Conservation (phyloP, 1,140 invertebrate species). For the Tetramorium simillimum region DNA sequence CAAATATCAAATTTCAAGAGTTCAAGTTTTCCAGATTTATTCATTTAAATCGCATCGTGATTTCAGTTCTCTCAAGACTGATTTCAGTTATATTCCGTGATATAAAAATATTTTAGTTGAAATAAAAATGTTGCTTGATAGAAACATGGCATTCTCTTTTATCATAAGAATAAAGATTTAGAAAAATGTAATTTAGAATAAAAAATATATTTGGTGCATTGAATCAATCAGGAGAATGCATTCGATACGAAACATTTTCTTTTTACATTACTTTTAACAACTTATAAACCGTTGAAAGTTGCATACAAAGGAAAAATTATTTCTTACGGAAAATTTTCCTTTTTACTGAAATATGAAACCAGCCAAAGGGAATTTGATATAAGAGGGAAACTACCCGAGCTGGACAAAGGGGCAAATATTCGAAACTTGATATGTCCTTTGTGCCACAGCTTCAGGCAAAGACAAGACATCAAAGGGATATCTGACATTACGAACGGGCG, state of each 20-base stretch:
- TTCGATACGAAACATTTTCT: not conserved
- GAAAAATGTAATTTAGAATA: constrained; percentile 14
- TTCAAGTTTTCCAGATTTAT: not conserved
- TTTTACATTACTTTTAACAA: constrained; percentile 12
- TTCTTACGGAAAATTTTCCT: constrained; percentile 43
- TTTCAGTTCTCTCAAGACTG: not conserved
- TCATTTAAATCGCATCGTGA: not conserved
- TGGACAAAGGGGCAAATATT: constrained; percentile 53
- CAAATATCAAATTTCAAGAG: too few species aligned
- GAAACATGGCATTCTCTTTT: constrained; percentile 5
- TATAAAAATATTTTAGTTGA: not conserved
- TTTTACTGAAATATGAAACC: constrained; percentile 34
- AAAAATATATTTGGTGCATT: not conserved
- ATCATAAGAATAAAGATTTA: not conserved
- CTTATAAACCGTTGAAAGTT: constrained; percentile 21
- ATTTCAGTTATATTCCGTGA: not conserved
- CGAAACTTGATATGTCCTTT: constrained; percentile 49
- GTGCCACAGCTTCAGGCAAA: constrained; percentile 31
- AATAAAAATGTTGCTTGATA: not conserved
- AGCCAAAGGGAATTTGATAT: constrained; percentile 49
- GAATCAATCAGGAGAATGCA: not conserved
- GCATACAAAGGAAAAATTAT: constrained; percentile 36
- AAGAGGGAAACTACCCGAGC: constrained; percentile 34
- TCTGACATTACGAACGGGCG: constrained; percentile 34
- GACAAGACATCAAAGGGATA: constrained; percentile 34